These are phyloP conservation scores for Antheraea pernyi DNA, from an alignment of 1,140 invertebrate species.

Conservation along the genomic window DNA sequence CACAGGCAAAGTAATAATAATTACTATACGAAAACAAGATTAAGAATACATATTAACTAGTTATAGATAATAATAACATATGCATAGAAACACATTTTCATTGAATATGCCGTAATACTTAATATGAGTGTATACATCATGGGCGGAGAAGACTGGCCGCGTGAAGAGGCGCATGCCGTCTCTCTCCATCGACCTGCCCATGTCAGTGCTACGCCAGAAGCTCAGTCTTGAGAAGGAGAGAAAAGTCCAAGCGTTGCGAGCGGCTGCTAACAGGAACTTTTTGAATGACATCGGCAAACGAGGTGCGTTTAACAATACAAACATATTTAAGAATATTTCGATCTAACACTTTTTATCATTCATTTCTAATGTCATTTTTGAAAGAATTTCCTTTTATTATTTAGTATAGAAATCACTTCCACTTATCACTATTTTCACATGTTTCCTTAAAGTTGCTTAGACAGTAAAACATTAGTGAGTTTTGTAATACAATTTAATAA, in stretches of 20 bases:
- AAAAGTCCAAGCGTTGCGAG: constrained; percentile 53
- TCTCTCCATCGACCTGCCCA: constrained; percentile 87
- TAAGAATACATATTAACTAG: background rate
- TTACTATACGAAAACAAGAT: background rate
- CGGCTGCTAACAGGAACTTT: constrained; percentile 61
- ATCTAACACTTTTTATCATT: too few species aligned
- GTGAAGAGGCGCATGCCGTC: constrained; percentile 81
- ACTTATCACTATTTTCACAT: background rate
- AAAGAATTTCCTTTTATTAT: too few species aligned
- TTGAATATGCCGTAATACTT: constrained; percentile 14
- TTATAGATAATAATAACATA: background rate
- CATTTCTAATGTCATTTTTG: too few species aligned
- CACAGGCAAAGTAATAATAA: background rate
- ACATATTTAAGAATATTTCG: background rate
- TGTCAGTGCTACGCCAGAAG: constrained; percentile 86
- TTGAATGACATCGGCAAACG: constrained; percentile 70
- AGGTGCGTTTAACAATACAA: constrained; percentile 37
- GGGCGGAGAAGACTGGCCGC: constrained; percentile 52
- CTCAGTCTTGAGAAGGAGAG: constrained; percentile 72
- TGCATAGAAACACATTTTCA: background rate
- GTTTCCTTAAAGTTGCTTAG: background rate
- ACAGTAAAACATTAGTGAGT: background rate
- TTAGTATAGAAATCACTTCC: too few species aligned
- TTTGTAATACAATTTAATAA: background rate
- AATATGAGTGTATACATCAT: constrained; percentile 22